phyloP scores from a whole-genome alignment of 2,797 vertebrate species.

The Agapornis canus region DNA sequence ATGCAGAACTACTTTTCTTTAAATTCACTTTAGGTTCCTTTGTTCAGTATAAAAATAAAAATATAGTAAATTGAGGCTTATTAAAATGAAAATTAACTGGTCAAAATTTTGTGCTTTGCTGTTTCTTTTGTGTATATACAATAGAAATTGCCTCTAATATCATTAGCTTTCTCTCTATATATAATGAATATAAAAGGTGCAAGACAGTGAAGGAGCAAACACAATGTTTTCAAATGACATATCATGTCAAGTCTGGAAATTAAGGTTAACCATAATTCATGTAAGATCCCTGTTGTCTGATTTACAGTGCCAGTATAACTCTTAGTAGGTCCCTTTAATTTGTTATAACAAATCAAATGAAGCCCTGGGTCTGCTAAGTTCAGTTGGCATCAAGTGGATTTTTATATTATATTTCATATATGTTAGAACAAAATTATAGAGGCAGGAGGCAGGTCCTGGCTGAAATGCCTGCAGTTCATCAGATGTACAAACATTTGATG shows the following conservation, averaged over 20 bases:
- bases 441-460: background rate
- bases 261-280: background rate
- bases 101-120: background rate
- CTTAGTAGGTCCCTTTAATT: background rate
- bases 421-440: conserved; percentile 14
- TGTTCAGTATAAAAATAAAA: background rate
- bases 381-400: conserved; percentile 6
- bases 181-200: background rate
- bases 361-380: background rate
- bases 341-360: background rate
- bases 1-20: background rate
- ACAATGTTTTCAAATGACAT: background rate
- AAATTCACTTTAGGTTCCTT: background rate
- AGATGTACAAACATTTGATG: background rate
- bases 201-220: background rate
- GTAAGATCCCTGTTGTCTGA: background rate
- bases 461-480: background rate
- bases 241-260: background rate
- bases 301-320: background rate
- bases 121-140: background rate
- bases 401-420: background rate
- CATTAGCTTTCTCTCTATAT: background rate
- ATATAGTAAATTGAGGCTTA: background rate
- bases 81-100: background rate
- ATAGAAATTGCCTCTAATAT: background rate